A percentile compares a stretch with the other conserved stretches of the same genome.
These are phyloP conservation scores for Morone saxatilis DNA, from an alignment of 2,113 vertebrate genomes.

Conservation along the genomic window DNA sequence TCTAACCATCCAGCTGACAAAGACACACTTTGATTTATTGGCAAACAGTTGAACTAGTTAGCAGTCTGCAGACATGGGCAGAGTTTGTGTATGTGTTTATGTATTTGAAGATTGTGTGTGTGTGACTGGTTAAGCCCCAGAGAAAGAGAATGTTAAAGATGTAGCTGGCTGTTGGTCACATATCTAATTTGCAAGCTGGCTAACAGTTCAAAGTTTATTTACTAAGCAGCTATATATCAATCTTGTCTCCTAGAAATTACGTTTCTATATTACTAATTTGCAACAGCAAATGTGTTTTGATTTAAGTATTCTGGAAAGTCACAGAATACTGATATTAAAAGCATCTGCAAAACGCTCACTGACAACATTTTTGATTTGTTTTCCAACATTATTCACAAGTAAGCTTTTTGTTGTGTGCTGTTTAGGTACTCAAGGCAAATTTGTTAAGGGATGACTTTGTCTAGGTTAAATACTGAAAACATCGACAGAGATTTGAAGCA, in stretches of 20 bases:
- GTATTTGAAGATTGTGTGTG: slow-evolving; percentile 13
- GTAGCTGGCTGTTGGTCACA: slow-evolving; percentile 33
- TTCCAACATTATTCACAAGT: background rate
- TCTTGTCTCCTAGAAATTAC: background rate
- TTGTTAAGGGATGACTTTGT: no score
- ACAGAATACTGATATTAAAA: background rate
- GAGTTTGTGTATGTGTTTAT: slow-evolving; percentile 28
- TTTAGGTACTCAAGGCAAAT: background rate
- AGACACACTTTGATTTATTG: slow-evolving; percentile 94
- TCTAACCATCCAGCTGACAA: slow-evolving; percentile 92
- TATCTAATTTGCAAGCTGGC: slow-evolving; percentile 36
- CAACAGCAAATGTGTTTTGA: slow-evolving; percentile 11
- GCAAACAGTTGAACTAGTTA: slow-evolving; percentile 92
- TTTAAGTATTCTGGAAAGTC: background rate
- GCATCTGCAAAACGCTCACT: background rate
- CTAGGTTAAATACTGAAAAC: no score
- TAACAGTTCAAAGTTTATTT: slow-evolving; percentile 42
- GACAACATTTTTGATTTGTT: background rate
- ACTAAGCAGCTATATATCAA: slow-evolving; percentile 7
- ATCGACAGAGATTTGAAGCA: no score
- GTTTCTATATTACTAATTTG: background rate
- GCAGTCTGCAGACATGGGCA: slow-evolving; percentile 72
- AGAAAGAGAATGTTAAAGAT: slow-evolving; percentile 29
- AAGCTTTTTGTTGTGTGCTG: background rate
- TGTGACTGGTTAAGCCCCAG: slow-evolving; percentile 20